These are phyloP conservation scores for Cheilosia scutellata DNA, from an alignment of 2,888 invertebrate genomes.

Conservation along the genomic window DNA sequence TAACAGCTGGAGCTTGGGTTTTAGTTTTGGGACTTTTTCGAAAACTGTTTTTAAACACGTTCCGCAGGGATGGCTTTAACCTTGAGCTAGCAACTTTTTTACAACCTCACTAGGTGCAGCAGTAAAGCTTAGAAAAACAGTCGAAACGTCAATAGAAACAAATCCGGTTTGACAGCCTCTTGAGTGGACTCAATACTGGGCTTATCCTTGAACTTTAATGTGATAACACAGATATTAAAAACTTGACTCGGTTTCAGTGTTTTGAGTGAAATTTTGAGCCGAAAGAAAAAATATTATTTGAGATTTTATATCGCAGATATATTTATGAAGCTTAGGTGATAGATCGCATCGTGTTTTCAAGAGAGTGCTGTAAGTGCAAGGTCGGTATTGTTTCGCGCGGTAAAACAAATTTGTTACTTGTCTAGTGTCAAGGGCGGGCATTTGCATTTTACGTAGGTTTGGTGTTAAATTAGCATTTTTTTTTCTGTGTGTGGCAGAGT, in stretches of 20 bases:
- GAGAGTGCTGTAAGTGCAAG: constrained; percentile 50
- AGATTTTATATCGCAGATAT: not conserved
- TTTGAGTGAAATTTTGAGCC: constrained; percentile 58
- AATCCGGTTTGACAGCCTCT: constrained; percentile 56
- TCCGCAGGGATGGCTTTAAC: constrained; percentile 30
- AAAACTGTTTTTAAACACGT: not conserved
- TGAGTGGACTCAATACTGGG: constrained; percentile 33
- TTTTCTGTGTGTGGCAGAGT: not conserved
- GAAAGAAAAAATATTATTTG: constrained; percentile 7
- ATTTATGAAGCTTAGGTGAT: constrained; percentile 15
- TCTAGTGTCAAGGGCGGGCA: constrained; percentile 51
- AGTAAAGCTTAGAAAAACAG: constrained; percentile 9
- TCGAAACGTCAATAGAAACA: constrained; percentile 23
- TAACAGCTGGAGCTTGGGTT: constrained; percentile 4
- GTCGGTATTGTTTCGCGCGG: constrained; percentile 34
- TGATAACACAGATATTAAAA: constrained; percentile 3
- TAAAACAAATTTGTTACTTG: constrained; percentile 20
- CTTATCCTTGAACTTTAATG: constrained; percentile 69
- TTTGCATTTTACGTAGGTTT: constrained; percentile 33
- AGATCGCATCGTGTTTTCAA: constrained; percentile 24
- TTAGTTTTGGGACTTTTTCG: not conserved
- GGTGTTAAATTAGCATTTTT: constrained; percentile 32
- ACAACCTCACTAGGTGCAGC: constrained; percentile 4
- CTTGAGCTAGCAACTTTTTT: not conserved
- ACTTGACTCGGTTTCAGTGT: constrained; percentile 44